A percentile compares a stretch with the other conserved stretches of the same genome.
These are phyloP conservation scores for Calyptomena viridis DNA, from an alignment of 2,113 vertebrate genomes.

Conservation along the genomic window DNA sequence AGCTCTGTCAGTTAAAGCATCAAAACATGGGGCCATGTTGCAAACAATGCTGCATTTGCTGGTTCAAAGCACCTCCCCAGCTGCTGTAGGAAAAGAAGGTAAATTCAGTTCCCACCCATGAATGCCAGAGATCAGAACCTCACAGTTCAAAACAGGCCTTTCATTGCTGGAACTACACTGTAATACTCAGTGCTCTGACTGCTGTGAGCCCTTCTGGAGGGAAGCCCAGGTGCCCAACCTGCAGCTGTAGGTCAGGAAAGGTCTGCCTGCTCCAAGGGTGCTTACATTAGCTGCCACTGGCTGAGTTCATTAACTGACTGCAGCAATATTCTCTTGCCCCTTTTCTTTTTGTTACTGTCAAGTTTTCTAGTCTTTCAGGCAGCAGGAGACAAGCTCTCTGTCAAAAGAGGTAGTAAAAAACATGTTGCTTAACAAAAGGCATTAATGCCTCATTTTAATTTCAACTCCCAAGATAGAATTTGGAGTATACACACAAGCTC, in stretches of 20 bases:
- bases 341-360: not conserved
- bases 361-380: not conserved
- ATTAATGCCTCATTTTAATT: not conserved
- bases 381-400: not conserved
- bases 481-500: not conserved
- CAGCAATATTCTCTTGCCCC: not conserved
- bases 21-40: rapidly evolving
- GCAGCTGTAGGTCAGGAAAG: not conserved
- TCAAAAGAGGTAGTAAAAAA: not conserved
- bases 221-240: not conserved
- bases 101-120: not conserved
- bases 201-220: not conserved
- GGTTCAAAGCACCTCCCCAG: not conserved
- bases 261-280: not conserved
- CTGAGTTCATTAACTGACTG: not conserved
- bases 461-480: not conserved
- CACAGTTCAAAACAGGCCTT: not conserved
- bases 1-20: not conserved
- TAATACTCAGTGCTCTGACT: not conserved
- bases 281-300: not conserved
- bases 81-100: not conserved
- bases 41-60: rapidly evolving
- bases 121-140: not conserved
- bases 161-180: not conserved
- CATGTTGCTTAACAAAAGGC: not conserved